Conservation (phyloP, 2,888 invertebrate species). For the Onchidella celtica region DNA sequence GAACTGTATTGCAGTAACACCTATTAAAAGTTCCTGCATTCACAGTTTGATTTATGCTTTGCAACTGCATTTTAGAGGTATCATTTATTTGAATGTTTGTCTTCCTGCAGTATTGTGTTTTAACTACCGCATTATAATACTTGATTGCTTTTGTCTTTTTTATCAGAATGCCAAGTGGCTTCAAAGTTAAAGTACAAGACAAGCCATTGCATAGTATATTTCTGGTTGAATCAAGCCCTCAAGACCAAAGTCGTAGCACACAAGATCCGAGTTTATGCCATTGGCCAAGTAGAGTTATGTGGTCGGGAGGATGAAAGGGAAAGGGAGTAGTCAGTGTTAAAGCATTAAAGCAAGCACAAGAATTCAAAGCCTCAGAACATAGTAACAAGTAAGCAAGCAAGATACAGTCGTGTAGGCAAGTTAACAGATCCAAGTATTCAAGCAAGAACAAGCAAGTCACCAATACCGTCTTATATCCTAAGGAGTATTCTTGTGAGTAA, state of each 20-base stretch:
- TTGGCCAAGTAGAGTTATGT: conserved; percentile 50
- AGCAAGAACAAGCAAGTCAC: conserved; percentile 48
- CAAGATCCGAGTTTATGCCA: conserved; percentile 27
- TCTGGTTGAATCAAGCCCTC: conserved; percentile 45
- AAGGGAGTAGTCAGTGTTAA: conserved; percentile 19
- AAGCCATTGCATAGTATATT: conserved; percentile 28
- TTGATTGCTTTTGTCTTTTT: conserved; percentile 52
- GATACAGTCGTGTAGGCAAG: conserved; percentile 34
- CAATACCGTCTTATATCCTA: conserved; percentile 38
- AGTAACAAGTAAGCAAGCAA: conserved; percentile 20
- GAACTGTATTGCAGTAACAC: too few relatives aligned
- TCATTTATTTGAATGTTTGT: too few relatives aligned
- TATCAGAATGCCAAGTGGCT: conserved; percentile 56
- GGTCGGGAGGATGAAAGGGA: conserved; percentile 31
- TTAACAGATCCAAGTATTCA: conserved; percentile 41
- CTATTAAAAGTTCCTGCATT: too few relatives aligned
- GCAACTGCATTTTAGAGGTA: too few relatives aligned
- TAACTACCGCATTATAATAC: conserved; percentile 24
- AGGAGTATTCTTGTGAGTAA: conserved; percentile 39
- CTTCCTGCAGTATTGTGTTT: too few relatives aligned
- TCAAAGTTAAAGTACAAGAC: conserved; percentile 53
- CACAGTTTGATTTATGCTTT: too few relatives aligned
- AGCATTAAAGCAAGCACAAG: conserved; percentile 46
- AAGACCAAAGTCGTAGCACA: conserved; percentile 32
- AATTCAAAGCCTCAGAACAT: conserved; percentile 14